Conservation (phyloP, 1,140 invertebrate species). For the Nautilus pompilius region DNA sequence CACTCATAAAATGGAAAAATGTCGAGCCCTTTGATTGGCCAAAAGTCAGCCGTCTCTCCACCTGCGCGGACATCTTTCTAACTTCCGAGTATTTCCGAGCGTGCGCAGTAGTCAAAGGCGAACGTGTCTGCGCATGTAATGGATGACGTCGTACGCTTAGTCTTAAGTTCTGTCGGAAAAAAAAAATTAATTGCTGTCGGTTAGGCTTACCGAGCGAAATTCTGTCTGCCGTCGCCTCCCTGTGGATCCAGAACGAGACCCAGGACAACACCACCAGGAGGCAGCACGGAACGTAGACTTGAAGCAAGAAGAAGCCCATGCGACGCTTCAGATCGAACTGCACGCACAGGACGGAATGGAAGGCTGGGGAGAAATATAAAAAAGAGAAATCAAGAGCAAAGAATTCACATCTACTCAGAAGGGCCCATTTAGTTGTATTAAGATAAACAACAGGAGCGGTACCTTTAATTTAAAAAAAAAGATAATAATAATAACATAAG, state of each 20-base stretch:
- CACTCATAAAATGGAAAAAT: too few relatives aligned
- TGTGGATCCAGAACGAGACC: constrained; percentile 68
- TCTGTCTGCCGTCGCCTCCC: constrained; percentile 87
- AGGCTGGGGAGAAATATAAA: constrained; percentile 11
- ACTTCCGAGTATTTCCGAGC: neutral
- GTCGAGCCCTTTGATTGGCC: too few relatives aligned
- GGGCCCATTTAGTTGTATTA: too few relatives aligned
- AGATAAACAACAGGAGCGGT: too few relatives aligned
- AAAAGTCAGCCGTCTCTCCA: too few relatives aligned
- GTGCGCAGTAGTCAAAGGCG: neutral
- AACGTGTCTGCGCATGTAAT: neutral
- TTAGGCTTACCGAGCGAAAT: constrained; percentile 69
- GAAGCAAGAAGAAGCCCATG: constrained; percentile 53
- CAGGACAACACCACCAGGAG: constrained; percentile 54
- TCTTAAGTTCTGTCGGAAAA: too few relatives aligned
- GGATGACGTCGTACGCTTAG: neutral
- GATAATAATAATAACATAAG: too few relatives aligned
- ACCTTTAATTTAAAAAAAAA: too few relatives aligned
- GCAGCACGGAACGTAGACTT: constrained; percentile 52
- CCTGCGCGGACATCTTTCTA: too few relatives aligned
- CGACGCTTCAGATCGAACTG: constrained; percentile 49
- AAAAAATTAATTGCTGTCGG: neutral
- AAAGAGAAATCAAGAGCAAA: neutral
- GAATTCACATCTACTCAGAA: too few relatives aligned
- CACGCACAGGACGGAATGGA: constrained; percentile 43